Percentiles rank a stretch among this genome's conserved stretches.
Evolutionary conservation across 2,888 invertebrate species (phyloP).

Genomic region (Drosophila paramelanica): DNA sequence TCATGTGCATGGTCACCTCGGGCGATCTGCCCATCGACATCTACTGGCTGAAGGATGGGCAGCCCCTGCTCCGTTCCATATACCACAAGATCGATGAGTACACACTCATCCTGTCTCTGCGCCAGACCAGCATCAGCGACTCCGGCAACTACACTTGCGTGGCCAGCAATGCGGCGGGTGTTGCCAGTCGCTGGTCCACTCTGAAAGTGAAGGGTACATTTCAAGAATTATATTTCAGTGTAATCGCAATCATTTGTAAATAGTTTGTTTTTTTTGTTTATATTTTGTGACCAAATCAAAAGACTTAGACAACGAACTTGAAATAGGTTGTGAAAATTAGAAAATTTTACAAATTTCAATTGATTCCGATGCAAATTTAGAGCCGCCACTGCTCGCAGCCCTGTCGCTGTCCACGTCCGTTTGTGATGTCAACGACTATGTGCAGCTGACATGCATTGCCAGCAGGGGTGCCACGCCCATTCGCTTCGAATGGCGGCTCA

Average conservation of each 20-base stretch:
- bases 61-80: slow-evolving; percentile 82
- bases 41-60: slow-evolving; percentile 87
- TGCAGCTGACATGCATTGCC: slow-evolving; percentile 93
- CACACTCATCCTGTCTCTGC: slow-evolving; percentile 85
- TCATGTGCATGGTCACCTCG: slow-evolving; percentile 89
- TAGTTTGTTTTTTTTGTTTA: slow-evolving; percentile 4
- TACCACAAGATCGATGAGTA: slow-evolving; percentile 86
- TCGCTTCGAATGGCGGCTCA: slow-evolving; percentile 87
- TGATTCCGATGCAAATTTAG: slow-evolving; percentile 41
- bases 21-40: slow-evolving; percentile 93
- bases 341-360: no score
- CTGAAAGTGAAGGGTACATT: slow-evolving; percentile 87
- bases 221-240: neutral
- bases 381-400: slow-evolving; percentile 80
- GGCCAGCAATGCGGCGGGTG: slow-evolving; percentile 87
- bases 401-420: slow-evolving; percentile 83
- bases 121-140: slow-evolving; percentile 84
- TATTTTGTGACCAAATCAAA: slow-evolving; percentile 28
- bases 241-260: slow-evolving; percentile 5
- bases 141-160: slow-evolving; percentile 87
- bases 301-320: slow-evolving; percentile 23
- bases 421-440: slow-evolving; percentile 88
- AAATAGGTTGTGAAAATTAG: neutral
- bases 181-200: slow-evolving; percentile 86
- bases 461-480: slow-evolving; percentile 90